Evolutionary conservation across 2,113 vertebrate genomes (phyloP).

Genomic region (Orycteropus afer): DNA sequence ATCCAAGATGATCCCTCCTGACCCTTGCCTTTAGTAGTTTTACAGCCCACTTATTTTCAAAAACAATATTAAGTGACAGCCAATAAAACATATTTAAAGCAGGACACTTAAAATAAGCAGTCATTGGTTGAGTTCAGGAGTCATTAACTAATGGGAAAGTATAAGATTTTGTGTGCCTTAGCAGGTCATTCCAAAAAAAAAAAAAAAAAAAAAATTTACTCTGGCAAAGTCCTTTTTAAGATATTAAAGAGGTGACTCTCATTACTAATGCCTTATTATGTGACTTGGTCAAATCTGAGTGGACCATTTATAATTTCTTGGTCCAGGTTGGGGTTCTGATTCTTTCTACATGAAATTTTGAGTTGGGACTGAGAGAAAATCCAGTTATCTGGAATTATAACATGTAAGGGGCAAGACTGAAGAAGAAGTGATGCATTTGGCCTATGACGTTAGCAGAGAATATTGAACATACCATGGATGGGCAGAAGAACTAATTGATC

Average conservation of each 20-base stretch:
- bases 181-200: neutral
- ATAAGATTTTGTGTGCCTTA: neutral
- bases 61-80: conserved; percentile 51
- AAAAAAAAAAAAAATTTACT: too few relatives aligned
- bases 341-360: neutral
- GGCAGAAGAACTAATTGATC: neutral
- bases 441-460: neutral
- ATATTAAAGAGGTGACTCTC: neutral
- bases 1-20: conserved; percentile 23
- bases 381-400: neutral
- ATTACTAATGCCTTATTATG: neutral
- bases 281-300: neutral
- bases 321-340: neutral
- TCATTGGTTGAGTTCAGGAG: conserved; percentile 1
- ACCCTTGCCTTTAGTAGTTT: conserved; percentile 45
- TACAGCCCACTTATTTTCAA: conserved; percentile 16
- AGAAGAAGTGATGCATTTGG: neutral
- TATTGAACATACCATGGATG: neutral
- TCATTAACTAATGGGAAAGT: neutral
- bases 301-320: neutral
- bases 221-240: neutral
- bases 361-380: neutral
- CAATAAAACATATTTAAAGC: conserved; percentile 49
- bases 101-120: conserved; percentile 15
- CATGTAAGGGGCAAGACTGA: neutral